A percentile compares a stretch with the other conserved stretches of the same genome.
Conservation (phyloP, 2,113 vertebrate genomes). For the Apaloderma vittatum region DNA sequence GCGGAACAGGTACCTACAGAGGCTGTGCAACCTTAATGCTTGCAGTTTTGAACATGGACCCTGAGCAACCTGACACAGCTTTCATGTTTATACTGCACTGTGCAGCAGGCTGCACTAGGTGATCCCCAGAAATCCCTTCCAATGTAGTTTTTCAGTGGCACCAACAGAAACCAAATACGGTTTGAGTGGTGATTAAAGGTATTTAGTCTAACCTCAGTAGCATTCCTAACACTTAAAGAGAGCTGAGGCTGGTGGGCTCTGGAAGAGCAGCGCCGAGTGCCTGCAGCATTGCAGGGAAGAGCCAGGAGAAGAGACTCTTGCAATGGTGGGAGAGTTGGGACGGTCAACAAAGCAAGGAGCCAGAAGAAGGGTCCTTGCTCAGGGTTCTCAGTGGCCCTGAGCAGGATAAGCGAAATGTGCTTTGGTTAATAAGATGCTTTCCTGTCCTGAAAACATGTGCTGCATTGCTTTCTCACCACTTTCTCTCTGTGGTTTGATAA, state of each 20-base stretch:
- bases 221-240: not conserved
- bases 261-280: not conserved
- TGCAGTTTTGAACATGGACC: not conserved
- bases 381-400: not conserved
- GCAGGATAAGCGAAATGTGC: not conserved
- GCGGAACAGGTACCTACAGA: not conserved
- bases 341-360: not conserved
- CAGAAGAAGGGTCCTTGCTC: not conserved
- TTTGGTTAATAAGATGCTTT: not conserved
- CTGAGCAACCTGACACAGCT: not conserved
- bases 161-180: not conserved
- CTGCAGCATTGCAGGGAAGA: not conserved
- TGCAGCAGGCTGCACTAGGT: not conserved
- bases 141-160: not conserved
- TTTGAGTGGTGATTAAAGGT: not conserved
- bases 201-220: not conserved
- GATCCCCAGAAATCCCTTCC: not conserved
- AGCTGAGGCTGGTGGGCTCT: not conserved
- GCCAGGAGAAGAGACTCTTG: not conserved
- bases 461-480: not conserved
- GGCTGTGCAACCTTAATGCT: not conserved
- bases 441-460: not conserved
- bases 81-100: not conserved
- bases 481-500: not conserved
- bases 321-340: not conserved